Base-by-base conservation (phyloP, 2,797 vertebrate genomes). In the Nannoperca obscura region DNA sequence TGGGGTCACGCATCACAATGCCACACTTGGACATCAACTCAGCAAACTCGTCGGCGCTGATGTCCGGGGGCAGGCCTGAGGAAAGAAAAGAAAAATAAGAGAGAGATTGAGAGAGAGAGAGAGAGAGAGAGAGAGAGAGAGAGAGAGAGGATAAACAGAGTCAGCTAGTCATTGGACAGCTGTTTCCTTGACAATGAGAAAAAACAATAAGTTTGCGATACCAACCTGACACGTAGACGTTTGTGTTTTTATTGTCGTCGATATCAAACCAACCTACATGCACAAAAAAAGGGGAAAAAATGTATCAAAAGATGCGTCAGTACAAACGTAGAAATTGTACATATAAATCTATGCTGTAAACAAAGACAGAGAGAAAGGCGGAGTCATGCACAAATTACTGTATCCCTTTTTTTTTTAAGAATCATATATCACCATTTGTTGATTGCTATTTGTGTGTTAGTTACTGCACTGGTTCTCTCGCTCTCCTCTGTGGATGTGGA, bases 11-110 rank as follows among this genome's bases (percentile, higher is more conserved):
- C 97, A 99, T 97, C 70, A 99, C 96, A 69, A 99, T 99, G 40
- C 98, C 98, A 68, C 97, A 98, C 87, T 97, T 99, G 12, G 97
- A 97, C 98, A 99, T 99, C 22, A 98, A 57, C 73, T 97, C 95
- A 3, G 86, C 87, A 96, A 99, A 99, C 90, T 99, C 97, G 13
- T 98, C 97, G 10, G 93, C 86, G 10, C 96, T 97, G 87, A 98
- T 96, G 73, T 99, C 98, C 67, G 93, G 97, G 71, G 98, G 98
- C 71, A 99, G 94, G 86, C 98, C 98, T 99, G 61, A 30, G 2
- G 36, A 65, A 42, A 53, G 13, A n/a, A 7, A 4, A 66, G 15
- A 53, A 30, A 24, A n/a, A 38, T n/a, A 1, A 53, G 34, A 17
- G 27, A 15, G 5, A 42, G 11, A 17, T 7, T 3, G 6, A 32